These are phyloP conservation scores for Gavia stellata DNA, from an alignment of 2,113 vertebrate species.

Conservation along the genomic window DNA sequence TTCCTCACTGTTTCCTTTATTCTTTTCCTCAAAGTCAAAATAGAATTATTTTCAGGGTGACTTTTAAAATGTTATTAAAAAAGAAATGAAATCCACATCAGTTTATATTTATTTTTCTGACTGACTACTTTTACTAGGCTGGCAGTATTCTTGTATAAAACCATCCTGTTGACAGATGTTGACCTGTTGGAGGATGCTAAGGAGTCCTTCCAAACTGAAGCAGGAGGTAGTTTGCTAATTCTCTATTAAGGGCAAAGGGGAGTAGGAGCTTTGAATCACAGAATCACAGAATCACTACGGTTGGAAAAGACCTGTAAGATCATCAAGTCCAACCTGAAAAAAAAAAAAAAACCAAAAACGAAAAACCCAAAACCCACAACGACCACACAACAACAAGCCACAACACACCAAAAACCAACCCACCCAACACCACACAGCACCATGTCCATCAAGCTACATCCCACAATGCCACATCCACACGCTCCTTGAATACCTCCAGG, in stretches of 20 bases:
- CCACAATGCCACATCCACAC: too few relatives aligned
- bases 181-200: neutral
- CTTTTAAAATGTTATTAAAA: neutral
- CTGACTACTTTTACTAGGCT: neutral
- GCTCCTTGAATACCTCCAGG: too few relatives aligned
- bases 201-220: neutral
- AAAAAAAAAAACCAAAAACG: too few relatives aligned
- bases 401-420: too few relatives aligned
- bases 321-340: too few relatives aligned
- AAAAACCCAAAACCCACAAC: too few relatives aligned
- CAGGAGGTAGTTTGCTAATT: neutral
- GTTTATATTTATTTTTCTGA: neutral
- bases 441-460: too few relatives aligned
- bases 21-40: neutral
- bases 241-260: neutral
- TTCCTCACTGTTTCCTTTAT: neutral
- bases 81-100: neutral
- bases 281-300: too few relatives aligned
- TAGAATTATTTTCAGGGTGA: neutral
- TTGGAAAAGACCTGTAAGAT: too few relatives aligned
- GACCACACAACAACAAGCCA: too few relatives aligned
- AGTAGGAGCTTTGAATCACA: too few relatives aligned
- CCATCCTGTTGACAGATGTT: neutral
- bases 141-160: neutral
- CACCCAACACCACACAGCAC: too few relatives aligned